Conservation (phyloP, 2,797 vertebrate genomes). For the Hypotaenidia okinawae region DNA sequence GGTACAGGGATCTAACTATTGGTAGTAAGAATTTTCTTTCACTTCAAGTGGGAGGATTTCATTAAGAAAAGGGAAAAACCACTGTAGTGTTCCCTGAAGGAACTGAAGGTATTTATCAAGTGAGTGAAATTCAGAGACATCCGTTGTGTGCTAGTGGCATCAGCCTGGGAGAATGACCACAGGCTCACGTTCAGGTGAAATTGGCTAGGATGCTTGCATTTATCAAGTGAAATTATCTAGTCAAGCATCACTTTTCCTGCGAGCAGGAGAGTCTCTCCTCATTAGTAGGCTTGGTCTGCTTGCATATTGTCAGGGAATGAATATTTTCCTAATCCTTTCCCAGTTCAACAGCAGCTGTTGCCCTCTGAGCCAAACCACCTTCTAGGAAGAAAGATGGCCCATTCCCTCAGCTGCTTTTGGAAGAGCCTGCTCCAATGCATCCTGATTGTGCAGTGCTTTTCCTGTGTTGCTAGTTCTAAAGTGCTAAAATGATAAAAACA, state of each 20-base stretch:
- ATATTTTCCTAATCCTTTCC: neutral
- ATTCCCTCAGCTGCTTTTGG: neutral
- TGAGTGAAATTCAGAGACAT: neutral
- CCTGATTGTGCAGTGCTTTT: neutral
- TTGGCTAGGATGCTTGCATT: neutral
- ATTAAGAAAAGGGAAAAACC: neutral
- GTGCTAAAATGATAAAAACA: neutral
- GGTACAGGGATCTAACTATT: neutral
- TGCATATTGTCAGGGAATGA: neutral
- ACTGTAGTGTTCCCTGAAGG: neutral
- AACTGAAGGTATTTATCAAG: neutral
- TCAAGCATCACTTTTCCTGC: neutral
- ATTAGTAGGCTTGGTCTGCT: neutral
- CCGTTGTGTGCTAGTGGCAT: neutral
- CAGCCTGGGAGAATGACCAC: neutral
- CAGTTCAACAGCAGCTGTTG: neutral
- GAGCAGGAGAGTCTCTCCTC: neutral
- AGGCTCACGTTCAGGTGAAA: neutral
- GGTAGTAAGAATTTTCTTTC: neutral
- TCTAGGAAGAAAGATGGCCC: neutral
- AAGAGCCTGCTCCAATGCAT: accelerated
- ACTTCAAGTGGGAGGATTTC: neutral
- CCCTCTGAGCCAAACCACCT: neutral
- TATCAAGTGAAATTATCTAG: neutral
- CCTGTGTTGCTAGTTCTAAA: neutral